Base-by-base conservation (phyloP, 2,888 invertebrate genomes). In the Idaea biselata region DNA sequence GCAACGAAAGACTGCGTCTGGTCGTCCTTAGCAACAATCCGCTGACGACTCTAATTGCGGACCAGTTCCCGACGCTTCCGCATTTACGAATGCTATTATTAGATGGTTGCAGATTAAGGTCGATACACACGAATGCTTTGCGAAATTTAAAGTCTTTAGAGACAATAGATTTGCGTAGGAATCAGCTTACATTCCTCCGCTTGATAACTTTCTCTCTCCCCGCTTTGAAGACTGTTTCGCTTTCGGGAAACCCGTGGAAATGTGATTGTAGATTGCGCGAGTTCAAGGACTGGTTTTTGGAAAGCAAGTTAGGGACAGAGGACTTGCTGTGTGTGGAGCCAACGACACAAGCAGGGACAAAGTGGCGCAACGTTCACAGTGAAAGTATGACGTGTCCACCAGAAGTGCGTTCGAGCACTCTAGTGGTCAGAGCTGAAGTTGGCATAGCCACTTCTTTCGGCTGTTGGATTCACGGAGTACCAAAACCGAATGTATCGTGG, bases 211-310 rank as follows among this genome's bases (percentile, higher is more conserved):
- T 95, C 83, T 95, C 96, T 66, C 93, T 97, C 79, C 94, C 95
- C 55, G 95, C 95, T 74, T 93, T 98, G 65, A 97, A 97, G 87
- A 96, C 97, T 1, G 92, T 98, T 44, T 94, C 95, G 14, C 86
- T 98, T 61, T 96, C 97, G 69, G 96, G 96, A 33, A 98, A 98
- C 85, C 97, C 96, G 6, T 98, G 98, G 98, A 94, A 94, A 78
- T 98, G 98, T 84, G 97, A 98, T 83, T 98, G 98, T 85, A 94
- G 96, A 69, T 87, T 98, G 64, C 94, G 97, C 60, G 96, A 96
- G 65, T 97, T 98, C 75, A 95, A 97, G 65, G 95, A 95, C 73
- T 97, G 97, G 97, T 95, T 97, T 81, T 93, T 97, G 61, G 94
- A 95, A 60, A 95, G 95, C 75, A 97, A 96, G 75, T 92, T 98